Percentiles rank a stretch among this genome's conserved stretches.
These are phyloP conservation scores for Galerucella pusilla DNA, from an alignment of 2,888 invertebrate genomes.

Conservation along the genomic window DNA sequence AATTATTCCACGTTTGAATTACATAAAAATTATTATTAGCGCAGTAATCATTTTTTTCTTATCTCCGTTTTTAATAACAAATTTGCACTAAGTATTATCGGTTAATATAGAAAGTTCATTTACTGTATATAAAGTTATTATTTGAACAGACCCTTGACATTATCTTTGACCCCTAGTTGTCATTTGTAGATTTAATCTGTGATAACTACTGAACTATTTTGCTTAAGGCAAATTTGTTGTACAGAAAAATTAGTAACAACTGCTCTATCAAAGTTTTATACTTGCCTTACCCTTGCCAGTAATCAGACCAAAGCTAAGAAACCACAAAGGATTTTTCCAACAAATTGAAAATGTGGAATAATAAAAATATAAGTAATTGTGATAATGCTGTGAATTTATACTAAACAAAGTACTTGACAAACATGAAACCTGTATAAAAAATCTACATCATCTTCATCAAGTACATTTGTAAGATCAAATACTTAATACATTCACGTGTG, in stretches of 20 bases:
- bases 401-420: too few species aligned
- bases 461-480: not conserved
- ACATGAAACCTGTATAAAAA: too few species aligned
- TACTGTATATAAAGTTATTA: not conserved
- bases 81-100: not conserved
- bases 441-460: not conserved
- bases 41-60: not conserved
- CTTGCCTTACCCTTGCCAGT: not conserved
- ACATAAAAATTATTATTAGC: not conserved
- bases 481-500: not conserved
- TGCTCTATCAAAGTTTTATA: not conserved
- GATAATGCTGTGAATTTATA: too few species aligned
- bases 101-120: not conserved
- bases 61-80: not conserved
- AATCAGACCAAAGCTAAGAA: not conserved
- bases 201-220: not conserved
- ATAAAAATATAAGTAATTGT: not conserved
- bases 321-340: not conserved
- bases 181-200: slow-evolving; percentile 3
- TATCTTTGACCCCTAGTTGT: not conserved
- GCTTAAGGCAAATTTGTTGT: not conserved
- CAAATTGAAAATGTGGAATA: too few species aligned
- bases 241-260: not conserved
- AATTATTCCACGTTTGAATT: not conserved
- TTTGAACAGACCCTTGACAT: not conserved